Base-by-base conservation (phyloP, 2,113 vertebrate species). In the Pionites leucogaster region DNA sequence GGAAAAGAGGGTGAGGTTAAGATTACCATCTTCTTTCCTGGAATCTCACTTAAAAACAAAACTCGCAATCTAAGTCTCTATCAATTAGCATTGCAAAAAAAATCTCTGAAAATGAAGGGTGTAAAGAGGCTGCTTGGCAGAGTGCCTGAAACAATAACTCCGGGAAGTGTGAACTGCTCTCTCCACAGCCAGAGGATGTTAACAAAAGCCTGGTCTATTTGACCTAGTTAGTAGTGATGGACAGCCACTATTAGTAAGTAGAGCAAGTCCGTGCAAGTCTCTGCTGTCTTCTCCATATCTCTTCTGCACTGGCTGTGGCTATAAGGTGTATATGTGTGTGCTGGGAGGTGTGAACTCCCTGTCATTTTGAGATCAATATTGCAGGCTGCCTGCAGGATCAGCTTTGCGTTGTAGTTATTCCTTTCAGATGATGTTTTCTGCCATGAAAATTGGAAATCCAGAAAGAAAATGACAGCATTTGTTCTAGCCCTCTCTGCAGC, bases 41-140 rank as follows among this genome's bases (percentile, higher is more conserved):
- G 96, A 96, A 97, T 93, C 78, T 85, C 91, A 63, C 84, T 92
- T 89, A 42, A 90, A 96, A 95, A 88, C 85, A 95, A 84, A 94
- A 75, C 81, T 87, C 1, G 0, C 77, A 95, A 96, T 93, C 86
- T 83, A 86, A 76, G 68, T 83, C 96, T 92, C 91, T 93, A 69
- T 49, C 95, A 86, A 96, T 97, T 97, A 96, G 95, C 96, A 96
- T 96, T 97, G 93, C 96, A 96, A 97, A 97, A 93, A 96, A 96
- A 72, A 96, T 82, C 25, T 93, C 86, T 46, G 81, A 91, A 97
- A 95, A 95, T 87, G 86, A 88, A 91, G 91, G 93, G 96, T 95
- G 95, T 95, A 95, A 95, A 97, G 74, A 77, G 88, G 72, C 91
- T 93, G 95, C 92, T 91, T 79, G 91, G 72, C 93, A 33, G 90